Evolutionary conservation across 2,888 invertebrate genomes (phyloP), one percentile per base, ranked within the genome.

Genomic region (Romanomermis culicivorax): DNA sequence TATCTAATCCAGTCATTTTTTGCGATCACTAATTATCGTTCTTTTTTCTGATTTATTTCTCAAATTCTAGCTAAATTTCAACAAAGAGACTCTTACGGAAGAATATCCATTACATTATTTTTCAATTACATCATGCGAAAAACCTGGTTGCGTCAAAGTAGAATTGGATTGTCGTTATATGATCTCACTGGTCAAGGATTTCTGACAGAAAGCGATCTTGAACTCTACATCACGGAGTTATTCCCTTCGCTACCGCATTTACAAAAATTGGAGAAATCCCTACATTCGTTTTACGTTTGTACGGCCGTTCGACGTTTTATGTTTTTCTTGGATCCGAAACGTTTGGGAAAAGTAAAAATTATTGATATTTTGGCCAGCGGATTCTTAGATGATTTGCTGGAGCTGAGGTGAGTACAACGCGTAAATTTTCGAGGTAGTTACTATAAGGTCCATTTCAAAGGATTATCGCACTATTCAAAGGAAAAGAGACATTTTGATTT

Each of bases 221-320:
- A 93, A 70, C 87, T 84, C 70, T 95, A 93, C 68, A 88, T 93
- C 62, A 77, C 82, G 20, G 91, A 93, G 66, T 74, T 93, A 54
- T 83, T 93, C 54, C 91, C 91, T 0, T 87, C 89, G 0, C 71
- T 93, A 42, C 82, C 85, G 0, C 88, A 89, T 65, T 69, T 59
- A 43, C 51, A 25, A 2, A 47, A 45, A 26, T 20, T 58, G 17
- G 56, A 57, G 25, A 82, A 84, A 36, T 86, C 88, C 0, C 91
- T 93, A 72, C 85, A 87, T 64, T 85, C 83, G 14, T 93, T 93
- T 74, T 95, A 93, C 69, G 83, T 89, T 24, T 91, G 91, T 68
- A 89, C 91, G 0, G 91, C 88, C 1, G 88, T 88, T 0, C 77
- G 91, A 62, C 89, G 91, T 69, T 91, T 95, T 73, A 78, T 93